Percentiles rank a stretch among this genome's conserved stretches.
Conservation (phyloP, 2,888 invertebrate genomes). For the Dicranocentrus wangi region DNA sequence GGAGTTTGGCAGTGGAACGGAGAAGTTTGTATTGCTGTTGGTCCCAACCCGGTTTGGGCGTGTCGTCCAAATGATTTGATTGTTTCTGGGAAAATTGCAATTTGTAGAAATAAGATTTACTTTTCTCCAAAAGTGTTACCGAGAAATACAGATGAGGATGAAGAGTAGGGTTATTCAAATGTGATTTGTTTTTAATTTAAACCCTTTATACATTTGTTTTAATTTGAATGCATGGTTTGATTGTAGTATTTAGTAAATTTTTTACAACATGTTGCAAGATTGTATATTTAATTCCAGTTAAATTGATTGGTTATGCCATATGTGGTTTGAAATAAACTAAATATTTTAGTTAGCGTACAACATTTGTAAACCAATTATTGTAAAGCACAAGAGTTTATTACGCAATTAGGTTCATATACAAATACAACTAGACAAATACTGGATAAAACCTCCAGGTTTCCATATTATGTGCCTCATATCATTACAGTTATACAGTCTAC, state of each 20-base stretch:
- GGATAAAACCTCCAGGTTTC: too few relatives aligned
- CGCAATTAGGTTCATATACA: too few relatives aligned
- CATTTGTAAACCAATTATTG: too few relatives aligned
- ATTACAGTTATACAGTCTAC: too few relatives aligned
- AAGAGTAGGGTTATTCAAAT: background rate
- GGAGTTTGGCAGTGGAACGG: conserved; percentile 72
- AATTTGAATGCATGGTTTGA: background rate
- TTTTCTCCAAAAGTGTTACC: conserved; percentile 52
- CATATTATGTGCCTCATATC: too few relatives aligned
- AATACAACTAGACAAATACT: too few relatives aligned
- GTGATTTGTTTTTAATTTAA: background rate
- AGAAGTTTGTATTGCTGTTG: conserved; percentile 69
- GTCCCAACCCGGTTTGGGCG: conserved; percentile 70
- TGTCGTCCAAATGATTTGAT: conserved; percentile 70
- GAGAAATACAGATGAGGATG: background rate
- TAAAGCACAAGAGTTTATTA: too few relatives aligned
- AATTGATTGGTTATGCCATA: too few relatives aligned
- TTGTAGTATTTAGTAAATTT: background rate
- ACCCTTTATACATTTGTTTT: background rate
- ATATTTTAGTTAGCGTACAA: too few relatives aligned
- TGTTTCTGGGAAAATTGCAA: conserved; percentile 68
- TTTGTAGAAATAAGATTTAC: conserved; percentile 71
- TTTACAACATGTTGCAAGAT: background rate
- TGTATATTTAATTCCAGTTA: too few relatives aligned
- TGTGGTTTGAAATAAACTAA: too few relatives aligned